Base-by-base conservation (phyloP, 2,797 vertebrate genomes). In the Neomorphus geoffroyi region DNA sequence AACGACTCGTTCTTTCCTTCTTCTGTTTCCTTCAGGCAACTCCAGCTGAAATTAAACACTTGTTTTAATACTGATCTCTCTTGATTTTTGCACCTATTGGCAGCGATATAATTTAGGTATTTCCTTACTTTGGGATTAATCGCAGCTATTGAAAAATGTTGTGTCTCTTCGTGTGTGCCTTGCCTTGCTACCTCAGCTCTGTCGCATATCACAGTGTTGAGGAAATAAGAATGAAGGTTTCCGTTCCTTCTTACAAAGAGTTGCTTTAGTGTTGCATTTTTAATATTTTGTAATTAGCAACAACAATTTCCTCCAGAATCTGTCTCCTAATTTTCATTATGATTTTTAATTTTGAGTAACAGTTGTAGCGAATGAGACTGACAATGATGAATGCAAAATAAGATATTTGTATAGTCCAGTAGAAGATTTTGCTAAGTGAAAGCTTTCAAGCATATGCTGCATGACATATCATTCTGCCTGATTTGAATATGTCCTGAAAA, bases 371-470 rank as follows among this genome's bases (percentile, higher is more conserved):
- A 16, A 19, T 15, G 18, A 54, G 56, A 30, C 53, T 27, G 0
- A 4, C 18, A 19, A 43, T 1, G 6, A 21, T 7, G 54, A 72
- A 80, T 23, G n/a, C 39, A 32, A 73, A 74, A 7, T 10, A 46
- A 57, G 19, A 10, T 48, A 26, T 45, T 23, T 10, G 41, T 3
- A 4, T 1, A 5, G 48, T 3, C 27, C 33, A 3, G 26, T 0
- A 18, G 69, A 23, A 70, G n/a, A 18, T 27, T 69, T 70, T 12
- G 22, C 33, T 37, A 51, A 30, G 48, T 9, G 14, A 41, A 53
- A 50, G 24, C 18, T 61, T 53, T 37, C 13, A 13, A 7, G 3
- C 17, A 14, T 56, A 15, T 22, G 32, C 26, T 23, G 37, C 39
- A 5, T 56, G 77, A 41, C 5, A 10, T 27, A 7, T 11, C 11